Base-by-base conservation (phyloP, 2,797 vertebrate species). In the Rhodeus uyekii region DNA sequence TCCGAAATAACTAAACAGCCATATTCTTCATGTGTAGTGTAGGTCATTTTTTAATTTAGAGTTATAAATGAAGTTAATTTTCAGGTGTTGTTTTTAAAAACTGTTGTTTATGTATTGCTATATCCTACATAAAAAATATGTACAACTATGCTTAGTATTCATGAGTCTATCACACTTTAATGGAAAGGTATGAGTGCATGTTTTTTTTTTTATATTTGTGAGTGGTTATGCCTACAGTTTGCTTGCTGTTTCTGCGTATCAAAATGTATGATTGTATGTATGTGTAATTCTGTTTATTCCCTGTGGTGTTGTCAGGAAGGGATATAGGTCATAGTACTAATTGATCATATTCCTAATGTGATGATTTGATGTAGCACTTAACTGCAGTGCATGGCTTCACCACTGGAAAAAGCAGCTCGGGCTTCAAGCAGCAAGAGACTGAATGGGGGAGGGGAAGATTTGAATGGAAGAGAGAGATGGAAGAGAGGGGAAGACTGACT, bases 321-420 rank as follows among this genome's bases (percentile, higher is more conserved):
- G 90, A 92, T 90, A 90, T 91, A 92, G 46, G 44, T 92, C 90
- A 88, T 83, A 69, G 90, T 89, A 90, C 92, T 94, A 94, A 94
- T 94, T 94, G 93, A 90, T 91, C 91, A 87, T 92, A 92, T 92
- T 94, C 89, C 91, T 94, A 95, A 94, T 93, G 92, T 86, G 82
- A 92, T 94, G 93, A 95, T 94, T 94, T 95, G 92, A 92, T 92
- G 91, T 92, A 92, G 92, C 92, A 93, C 91, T 93, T 93, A 93
- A 91, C 90, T 83, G 90, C 90, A 89, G 90, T 89, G 88, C 90
- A 87, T 88, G 91, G 88, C 90, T 80, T 63, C 81, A 77, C 72
- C 55, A 29, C 76, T 75, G 90, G 89, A 92, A 93, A 93, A 94
- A 92, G 92, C 92, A 94, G 93, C 93, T 92, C 89, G 90, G 50